Conservation (phyloP, 2,888 invertebrate genomes). For the Monopis laevigella region DNA sequence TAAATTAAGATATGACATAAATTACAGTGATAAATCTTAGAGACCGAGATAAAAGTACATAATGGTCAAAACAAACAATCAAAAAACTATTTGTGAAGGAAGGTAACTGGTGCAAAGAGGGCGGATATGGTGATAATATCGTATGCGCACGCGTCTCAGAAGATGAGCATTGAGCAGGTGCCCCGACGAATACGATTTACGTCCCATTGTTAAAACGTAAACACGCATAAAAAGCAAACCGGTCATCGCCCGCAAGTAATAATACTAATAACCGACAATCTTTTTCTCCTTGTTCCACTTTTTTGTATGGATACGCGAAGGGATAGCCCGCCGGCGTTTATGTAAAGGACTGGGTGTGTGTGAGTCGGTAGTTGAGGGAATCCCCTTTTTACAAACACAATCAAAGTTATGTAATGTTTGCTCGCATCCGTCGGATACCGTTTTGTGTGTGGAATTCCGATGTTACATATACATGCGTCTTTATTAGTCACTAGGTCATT, state of each 20-base stretch:
- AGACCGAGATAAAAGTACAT: too few species aligned
- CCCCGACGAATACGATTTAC: slow-evolving; percentile 57
- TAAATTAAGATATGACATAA: too few species aligned
- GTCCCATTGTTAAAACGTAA: slow-evolving; percentile 57
- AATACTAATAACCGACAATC: slow-evolving; percentile 63
- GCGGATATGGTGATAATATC: slow-evolving; percentile 6
- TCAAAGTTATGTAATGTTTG: slow-evolving; percentile 68
- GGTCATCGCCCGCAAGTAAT: slow-evolving; percentile 59
- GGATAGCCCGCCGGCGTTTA: slow-evolving; percentile 65
- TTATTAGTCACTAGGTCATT: slow-evolving; percentile 60
- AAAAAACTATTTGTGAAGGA: too few species aligned
- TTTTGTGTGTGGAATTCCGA: slow-evolving; percentile 61
- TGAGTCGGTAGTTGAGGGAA: slow-evolving; percentile 63
- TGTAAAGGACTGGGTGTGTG: slow-evolving; percentile 56
- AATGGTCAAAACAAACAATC: too few species aligned
- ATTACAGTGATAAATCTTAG: too few species aligned
- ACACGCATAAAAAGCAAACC: slow-evolving; percentile 60
- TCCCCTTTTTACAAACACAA: slow-evolving; percentile 69
- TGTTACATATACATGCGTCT: slow-evolving; percentile 35
- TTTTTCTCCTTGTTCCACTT: slow-evolving; percentile 58
- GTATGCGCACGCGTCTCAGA: slow-evolving; percentile 34
- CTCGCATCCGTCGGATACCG: slow-evolving; percentile 56
- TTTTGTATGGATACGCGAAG: slow-evolving; percentile 62
- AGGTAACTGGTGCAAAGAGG: slow-evolving; percentile 1
- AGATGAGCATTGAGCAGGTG: slow-evolving; percentile 38